Conservation (phyloP, 1,140 invertebrate species). For the Chironomus striatipennis region DNA sequence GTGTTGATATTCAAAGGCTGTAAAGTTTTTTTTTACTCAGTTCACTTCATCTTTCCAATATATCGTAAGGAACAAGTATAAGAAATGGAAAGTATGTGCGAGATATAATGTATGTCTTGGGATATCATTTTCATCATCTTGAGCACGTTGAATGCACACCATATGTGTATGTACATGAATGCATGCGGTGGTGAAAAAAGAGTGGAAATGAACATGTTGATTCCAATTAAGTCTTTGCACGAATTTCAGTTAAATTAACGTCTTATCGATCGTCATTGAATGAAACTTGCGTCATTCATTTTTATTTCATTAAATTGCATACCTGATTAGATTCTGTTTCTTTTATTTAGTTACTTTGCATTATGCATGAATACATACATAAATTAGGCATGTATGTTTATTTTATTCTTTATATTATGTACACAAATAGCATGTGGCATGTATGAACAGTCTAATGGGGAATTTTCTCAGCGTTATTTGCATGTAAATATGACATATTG, state of each 20-base stretch:
- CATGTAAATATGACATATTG: constrained; percentile 17
- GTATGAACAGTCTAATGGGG: too few species aligned
- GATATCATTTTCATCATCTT: constrained; percentile 5
- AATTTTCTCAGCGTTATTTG: background rate
- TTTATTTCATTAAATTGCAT: too few species aligned
- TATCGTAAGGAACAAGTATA: background rate
- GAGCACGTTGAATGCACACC: background rate
- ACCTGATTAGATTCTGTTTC: too few species aligned
- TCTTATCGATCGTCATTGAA: background rate
- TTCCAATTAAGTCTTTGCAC: constrained; percentile 1
- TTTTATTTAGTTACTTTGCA: too few species aligned
- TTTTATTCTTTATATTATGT: too few species aligned
- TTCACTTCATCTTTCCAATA: background rate
- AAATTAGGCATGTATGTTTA: background rate
- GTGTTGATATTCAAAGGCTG: background rate
- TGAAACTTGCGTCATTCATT: background rate
- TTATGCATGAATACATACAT: background rate
- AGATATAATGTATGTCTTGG: background rate
- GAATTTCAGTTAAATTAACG: background rate
- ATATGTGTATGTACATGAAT: background rate
- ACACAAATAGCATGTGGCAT: too few species aligned
- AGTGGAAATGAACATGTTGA: background rate
- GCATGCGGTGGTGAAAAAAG: background rate
- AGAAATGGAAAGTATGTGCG: background rate
- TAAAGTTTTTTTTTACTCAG: too few species aligned